Percentiles rank a stretch among this genome's conserved stretches.
Conservation (phyloP, 2,888 invertebrate species). For the Amiota communis region DNA sequence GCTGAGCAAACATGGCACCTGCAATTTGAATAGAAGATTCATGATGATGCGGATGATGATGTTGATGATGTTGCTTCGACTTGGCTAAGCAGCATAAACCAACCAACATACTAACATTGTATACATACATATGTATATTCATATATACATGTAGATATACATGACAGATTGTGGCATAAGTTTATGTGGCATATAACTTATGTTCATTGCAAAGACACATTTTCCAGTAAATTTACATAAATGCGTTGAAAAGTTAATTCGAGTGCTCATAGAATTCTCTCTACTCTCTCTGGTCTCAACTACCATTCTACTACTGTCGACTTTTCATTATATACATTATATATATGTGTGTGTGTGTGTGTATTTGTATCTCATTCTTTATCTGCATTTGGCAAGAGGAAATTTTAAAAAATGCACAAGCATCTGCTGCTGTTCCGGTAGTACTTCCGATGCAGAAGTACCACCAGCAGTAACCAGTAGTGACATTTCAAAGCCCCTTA, state of each 20-base stretch:
- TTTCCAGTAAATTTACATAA: conserved; percentile 28
- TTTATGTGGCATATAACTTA: conserved; percentile 16
- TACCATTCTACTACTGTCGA: no score
- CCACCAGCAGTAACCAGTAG: background rate
- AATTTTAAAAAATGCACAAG: conserved; percentile 30
- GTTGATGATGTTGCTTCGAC: no score
- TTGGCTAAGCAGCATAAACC: background rate
- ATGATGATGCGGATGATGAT: no score
- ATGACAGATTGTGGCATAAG: background rate
- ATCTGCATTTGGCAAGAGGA: conserved; percentile 23
- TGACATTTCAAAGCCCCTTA: background rate
- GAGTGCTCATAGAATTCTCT: background rate
- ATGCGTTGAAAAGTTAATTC: conserved; percentile 26
- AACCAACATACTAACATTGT: background rate
- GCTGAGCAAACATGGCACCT: conserved; percentile 1
- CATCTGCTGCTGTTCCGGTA: conserved; percentile 17
- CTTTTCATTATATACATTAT: background rate
- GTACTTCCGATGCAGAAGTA: background rate
- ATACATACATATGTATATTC: background rate
- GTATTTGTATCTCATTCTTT: background rate
- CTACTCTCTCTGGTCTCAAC: no score
- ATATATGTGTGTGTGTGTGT: background rate
- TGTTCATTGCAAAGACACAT: conserved; percentile 19
- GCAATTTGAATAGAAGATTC: background rate
- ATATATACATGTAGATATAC: background rate